Conservation (phyloP, 35 echinoderm and acorn worm species). For the Acanthaster planci region DNA sequence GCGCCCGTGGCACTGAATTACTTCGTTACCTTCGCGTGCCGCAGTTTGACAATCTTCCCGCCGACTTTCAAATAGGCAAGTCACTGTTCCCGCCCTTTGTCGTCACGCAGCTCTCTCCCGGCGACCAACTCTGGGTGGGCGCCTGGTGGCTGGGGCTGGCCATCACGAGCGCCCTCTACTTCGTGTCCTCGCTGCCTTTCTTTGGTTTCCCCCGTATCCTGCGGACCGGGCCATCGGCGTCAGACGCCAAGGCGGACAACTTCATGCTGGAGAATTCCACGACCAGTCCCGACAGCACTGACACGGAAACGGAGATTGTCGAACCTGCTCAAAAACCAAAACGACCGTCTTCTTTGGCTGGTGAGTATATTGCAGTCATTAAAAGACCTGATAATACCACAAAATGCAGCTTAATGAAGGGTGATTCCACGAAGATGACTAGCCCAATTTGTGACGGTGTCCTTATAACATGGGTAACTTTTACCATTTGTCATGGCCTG, state of each 20-base stretch:
- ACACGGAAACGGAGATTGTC: background rate
- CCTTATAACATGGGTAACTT: too few species aligned
- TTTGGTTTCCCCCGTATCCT: constrained; percentile 40
- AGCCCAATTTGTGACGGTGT: too few species aligned
- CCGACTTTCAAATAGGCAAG: too few species aligned
- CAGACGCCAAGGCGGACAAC: constrained; percentile 11
- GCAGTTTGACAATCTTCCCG: too few species aligned
- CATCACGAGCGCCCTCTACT: constrained; percentile 24
- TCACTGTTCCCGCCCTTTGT: too few species aligned
- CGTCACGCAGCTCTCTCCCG: background rate
- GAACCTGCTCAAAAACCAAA: background rate
- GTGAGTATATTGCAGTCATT: background rate
- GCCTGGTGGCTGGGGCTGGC: constrained; percentile 62
- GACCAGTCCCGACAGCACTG: background rate
- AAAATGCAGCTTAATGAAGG: too few species aligned
- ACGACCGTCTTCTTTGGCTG: background rate
- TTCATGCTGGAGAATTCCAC: constrained; percentile 15
- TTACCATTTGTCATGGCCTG: too few species aligned
- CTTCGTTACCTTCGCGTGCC: too few species aligned
- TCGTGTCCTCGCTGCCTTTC: constrained; percentile 26
- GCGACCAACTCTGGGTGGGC: constrained; percentile 51
- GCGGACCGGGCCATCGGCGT: background rate
- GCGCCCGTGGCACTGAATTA: too few species aligned
- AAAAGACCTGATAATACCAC: too few species aligned
- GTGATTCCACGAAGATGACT: too few species aligned